phyloP scores from a whole-genome alignment of 2,888 invertebrate genomes.

The Ophraella communa region DNA sequence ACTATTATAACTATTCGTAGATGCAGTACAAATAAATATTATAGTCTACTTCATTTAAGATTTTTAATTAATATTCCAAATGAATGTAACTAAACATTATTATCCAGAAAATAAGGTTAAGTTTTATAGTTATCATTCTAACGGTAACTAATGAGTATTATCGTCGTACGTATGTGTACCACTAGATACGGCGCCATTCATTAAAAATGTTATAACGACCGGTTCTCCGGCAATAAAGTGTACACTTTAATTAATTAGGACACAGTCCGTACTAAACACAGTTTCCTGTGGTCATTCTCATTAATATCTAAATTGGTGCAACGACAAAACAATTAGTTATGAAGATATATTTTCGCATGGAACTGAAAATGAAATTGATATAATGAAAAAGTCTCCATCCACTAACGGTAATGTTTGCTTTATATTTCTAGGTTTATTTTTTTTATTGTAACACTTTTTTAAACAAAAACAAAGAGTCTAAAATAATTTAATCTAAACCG shows the following conservation, averaged over 20 bases:
- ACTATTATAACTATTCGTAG: too few relatives aligned
- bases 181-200: not conserved
- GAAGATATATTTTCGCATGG: not conserved
- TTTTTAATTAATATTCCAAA: too few relatives aligned
- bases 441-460: too few relatives aligned
- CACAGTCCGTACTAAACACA: not conserved
- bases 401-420: not conserved
- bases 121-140: not conserved
- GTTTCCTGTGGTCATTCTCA: conserved; percentile 12
- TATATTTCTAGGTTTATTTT: not conserved
- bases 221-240: not conserved
- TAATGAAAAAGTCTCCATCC: not conserved
- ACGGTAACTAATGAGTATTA: not conserved
- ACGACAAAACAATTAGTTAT: not conserved
- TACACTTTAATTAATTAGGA: conserved; percentile 6
- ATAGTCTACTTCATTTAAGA: not conserved
- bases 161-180: not conserved
- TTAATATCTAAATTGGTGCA: conserved; percentile 9
- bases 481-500: too few relatives aligned
- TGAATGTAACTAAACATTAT: not conserved
- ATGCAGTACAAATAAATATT: too few relatives aligned
- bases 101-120: not conserved
- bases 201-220: conserved; percentile 4
- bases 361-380: conserved; percentile 3
- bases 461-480: too few relatives aligned